Evolutionary conservation across 2,113 vertebrate genomes (phyloP), one percentile per base, ranked within the genome.

Genomic region (Hystrix brachyura): DNA sequence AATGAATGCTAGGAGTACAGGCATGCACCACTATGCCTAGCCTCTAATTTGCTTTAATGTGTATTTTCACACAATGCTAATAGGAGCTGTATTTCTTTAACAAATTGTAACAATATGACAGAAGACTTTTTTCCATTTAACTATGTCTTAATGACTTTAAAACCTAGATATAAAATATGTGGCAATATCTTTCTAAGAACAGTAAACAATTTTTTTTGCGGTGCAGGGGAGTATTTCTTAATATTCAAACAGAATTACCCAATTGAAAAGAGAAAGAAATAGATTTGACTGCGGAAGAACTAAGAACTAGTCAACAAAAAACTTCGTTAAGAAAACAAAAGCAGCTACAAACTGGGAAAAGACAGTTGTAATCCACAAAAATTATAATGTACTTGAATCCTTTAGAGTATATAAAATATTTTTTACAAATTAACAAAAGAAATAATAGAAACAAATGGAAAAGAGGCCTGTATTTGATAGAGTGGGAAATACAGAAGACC

Each of bases 1-100:
- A 78, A 32, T 51, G 27, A 51, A 7, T 78, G 48, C 27, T 78
- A 46, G 46, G 72, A 51, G 46, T 32, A 51, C 7, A 51, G 46
- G 74, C 74, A 17, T 15, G 3, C 25, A 51, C 27, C 46, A 51
- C 74, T 51, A 15, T 27, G 5, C 27, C 46, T 14, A 51, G 46
- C 14, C 43, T 79, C n/a, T 81, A 43, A 76, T 62, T 87, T 92
- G 34, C 89, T 89, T 76, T 59, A 92, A 80, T 60, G 25, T 59
- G 34, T 53, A 96, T 87, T 81, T 87, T 79, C 72, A 78, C 21
- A 94, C 17, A 89, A 90, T 62, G 60, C n/a, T 90, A 91, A 55
- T 65, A 82, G 65, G 2, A 34, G 55, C 21, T 1, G 71, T 12
- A 80, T 95, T 29, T 96, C 83, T 91, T 79, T 82, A 69, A 71